phyloP scores from a whole-genome alignment of 2,888 invertebrate species.

The Koerneria pararmatus region DNA sequence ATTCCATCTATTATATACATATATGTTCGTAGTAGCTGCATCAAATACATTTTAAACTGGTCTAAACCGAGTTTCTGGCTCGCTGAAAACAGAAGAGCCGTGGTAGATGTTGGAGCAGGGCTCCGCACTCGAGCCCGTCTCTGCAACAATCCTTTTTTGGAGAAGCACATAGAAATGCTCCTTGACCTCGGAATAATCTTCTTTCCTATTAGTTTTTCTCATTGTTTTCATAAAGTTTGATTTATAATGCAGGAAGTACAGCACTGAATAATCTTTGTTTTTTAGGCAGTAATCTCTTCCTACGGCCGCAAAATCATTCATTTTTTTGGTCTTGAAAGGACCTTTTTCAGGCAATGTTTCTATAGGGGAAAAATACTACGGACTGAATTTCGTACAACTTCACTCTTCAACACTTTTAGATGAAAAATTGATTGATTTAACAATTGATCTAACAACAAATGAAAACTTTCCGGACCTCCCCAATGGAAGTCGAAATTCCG shows the following conservation, averaged over 20 bases:
- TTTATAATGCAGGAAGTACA: too few relatives aligned
- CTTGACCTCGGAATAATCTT: too few relatives aligned
- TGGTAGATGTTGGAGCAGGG: constrained; percentile 59
- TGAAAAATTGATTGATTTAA: too few relatives aligned
- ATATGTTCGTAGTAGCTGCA: too few relatives aligned
- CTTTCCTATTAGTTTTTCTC: background rate
- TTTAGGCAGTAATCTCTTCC: background rate
- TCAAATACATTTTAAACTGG: too few relatives aligned
- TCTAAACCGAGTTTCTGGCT: constrained; percentile 56
- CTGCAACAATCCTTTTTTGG: constrained; percentile 33
- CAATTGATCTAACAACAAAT: too few relatives aligned
- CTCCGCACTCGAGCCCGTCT: constrained; percentile 54
- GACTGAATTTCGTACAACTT: background rate
- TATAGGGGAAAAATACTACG: background rate
- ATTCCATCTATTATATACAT: too few relatives aligned
- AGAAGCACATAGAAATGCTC: too few relatives aligned
- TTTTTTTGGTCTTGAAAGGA: background rate
- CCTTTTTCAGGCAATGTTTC: background rate
- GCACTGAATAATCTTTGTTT: background rate
- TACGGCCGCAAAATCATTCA: background rate
- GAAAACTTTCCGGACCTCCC: constrained; percentile 30
- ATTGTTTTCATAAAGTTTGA: background rate
- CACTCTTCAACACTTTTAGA: too few relatives aligned
- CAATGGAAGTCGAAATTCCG: constrained; percentile 59
- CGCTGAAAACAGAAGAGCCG: constrained; percentile 56